These are phyloP conservation scores for Coregonus suidteri DNA, from an alignment of 2,797 vertebrate species.

Conservation along the genomic window DNA sequence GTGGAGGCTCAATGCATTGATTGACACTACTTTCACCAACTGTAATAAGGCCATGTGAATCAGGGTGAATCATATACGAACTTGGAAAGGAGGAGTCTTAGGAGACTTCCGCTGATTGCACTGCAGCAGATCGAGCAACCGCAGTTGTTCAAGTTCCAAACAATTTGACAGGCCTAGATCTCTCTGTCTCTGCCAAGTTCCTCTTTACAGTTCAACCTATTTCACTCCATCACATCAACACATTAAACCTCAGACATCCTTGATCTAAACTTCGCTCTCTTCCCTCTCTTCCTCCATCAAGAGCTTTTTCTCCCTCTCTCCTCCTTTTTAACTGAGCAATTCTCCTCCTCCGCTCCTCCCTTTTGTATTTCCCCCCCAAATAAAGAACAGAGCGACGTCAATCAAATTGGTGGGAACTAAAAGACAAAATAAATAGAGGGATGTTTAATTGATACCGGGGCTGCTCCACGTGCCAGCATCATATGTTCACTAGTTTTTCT, in stretches of 20 bases:
- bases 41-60: not conserved
- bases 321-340: not conserved
- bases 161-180: not conserved
- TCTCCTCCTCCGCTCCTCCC: not conserved
- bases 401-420: conserved; percentile 31
- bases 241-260: conserved; percentile 17
- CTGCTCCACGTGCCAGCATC: conserved; percentile 42
- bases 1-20: not conserved
- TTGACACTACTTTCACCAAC: not conserved
- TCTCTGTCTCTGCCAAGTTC: not conserved
- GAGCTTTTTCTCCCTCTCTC: not conserved
- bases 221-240: conserved; percentile 19
- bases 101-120: not conserved
- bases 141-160: no score
- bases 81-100: not conserved
- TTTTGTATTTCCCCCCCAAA: not conserved
- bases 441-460: conserved; percentile 56
- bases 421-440: conserved; percentile 16
- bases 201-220: not conserved
- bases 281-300: not conserved
- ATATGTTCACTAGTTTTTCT: conserved; percentile 49
- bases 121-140: not conserved
- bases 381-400: conserved; percentile 43
- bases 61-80: not conserved
- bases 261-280: conserved; percentile 24